Evolutionary conservation across 2,797 vertebrate genomes (phyloP), one percentile per base, ranked within the genome.

Genomic region (Dipus sagitta): DNA sequence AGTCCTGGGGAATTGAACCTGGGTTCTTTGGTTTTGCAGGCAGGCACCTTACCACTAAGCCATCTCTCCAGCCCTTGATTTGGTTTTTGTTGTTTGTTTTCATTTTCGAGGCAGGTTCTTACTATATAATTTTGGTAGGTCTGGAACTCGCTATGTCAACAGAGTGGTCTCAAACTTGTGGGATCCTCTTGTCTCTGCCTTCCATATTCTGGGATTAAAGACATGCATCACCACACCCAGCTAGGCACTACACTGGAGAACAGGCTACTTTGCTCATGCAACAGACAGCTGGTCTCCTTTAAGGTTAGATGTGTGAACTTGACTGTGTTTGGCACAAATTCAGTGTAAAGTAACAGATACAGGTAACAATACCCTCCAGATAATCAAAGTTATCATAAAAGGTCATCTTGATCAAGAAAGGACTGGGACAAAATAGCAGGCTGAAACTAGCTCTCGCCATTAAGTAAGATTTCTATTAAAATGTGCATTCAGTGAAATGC

Each of bases 351-450:
- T 64, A 85, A 76, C 28, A 93, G 60, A n/a, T 30, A 70, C n/a
- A 54, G 32, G 23, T 87, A 79, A 76, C 58, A 92, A 86, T 34
- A 80, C 14, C 34, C 23, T 68, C 14, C n/a, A 62, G 12, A 7
- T 42, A 65, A 82, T 80, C 79, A 58, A 65, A 95, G 20, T 14
- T 12, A 71, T 86, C 42, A 47, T 14, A 20, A 75, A 86, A 54
- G 4, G 54, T 92, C 62, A 68, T 88, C 54, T 88, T 92, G 90
- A 70, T 62, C 75, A 38, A 95, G 58, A 80, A 86, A 70, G 15
- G 13, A 64, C 18, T 77, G 26, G 23, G 23, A 15, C 6, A 64
- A 92, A 88, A 52, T 2, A 21, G 93, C 54, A 91, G 30, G 2
- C 70, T 71, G 23, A 92, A 32, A 74, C 18, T 58, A 90, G 65